phyloP scores from a whole-genome alignment of 1,140 invertebrate species.

The Arion vulgaris region DNA sequence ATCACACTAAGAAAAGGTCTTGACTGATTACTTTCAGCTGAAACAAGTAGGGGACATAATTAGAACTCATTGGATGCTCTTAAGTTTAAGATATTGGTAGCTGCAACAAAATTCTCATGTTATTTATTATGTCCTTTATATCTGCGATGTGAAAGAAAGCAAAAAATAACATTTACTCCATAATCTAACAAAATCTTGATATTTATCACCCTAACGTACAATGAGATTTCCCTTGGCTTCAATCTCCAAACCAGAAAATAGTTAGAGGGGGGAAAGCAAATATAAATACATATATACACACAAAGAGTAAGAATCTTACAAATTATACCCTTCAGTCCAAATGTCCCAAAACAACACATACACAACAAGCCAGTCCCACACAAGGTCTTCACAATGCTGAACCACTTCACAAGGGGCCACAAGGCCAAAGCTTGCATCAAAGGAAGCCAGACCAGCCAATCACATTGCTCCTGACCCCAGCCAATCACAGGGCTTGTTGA shows the following conservation, averaged over 20 bases:
- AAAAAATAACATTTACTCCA: background rate
- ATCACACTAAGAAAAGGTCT: background rate
- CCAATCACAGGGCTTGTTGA: slow-evolving; percentile 16
- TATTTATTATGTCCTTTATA: background rate
- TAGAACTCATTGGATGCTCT: no score
- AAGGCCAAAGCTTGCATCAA: slow-evolving; percentile 15
- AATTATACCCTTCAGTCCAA: slow-evolving; percentile 32
- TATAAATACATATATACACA: background rate
- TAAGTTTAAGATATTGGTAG: background rate
- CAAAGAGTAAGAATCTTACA: background rate
- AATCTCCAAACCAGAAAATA: background rate
- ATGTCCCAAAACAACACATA: slow-evolving; percentile 18
- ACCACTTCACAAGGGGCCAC: background rate
- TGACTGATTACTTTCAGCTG: background rate
- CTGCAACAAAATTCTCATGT: background rate
- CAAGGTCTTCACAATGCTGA: slow-evolving; percentile 12
- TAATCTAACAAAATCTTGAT: background rate
- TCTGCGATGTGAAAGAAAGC: background rate
- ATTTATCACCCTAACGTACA: background rate
- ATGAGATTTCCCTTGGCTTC: background rate
- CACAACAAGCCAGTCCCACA: slow-evolving; percentile 22
- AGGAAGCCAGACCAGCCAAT: slow-evolving; percentile 16
- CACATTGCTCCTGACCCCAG: slow-evolving; percentile 6
- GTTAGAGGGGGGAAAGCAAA: background rate
- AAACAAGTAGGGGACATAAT: background rate